Base-by-base conservation (phyloP, 2,797 vertebrate genomes). In the Epinephelus coioides region DNA sequence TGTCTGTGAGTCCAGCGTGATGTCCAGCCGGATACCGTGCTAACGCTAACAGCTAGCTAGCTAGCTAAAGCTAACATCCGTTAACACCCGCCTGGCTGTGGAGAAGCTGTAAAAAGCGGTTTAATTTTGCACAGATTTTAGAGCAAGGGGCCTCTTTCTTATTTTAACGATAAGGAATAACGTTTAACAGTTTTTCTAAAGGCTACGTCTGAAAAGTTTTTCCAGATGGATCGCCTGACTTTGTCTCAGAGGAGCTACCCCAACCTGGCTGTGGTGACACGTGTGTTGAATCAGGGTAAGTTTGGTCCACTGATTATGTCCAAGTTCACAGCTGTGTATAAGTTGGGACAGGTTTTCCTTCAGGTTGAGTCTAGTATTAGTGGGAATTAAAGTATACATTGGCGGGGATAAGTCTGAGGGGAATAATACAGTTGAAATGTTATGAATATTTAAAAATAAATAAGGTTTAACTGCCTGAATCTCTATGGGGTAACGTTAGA, bases 241-340 rank as follows among this genome's bases (percentile, higher is more conserved):
- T 55, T 56, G 6, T 68, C 19, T 15, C 72, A 63, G 6, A 80
- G 79, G 21, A 50, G 25, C 21, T 92, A 91, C 71, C 73, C 82
- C 0, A 94, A 94, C 62, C 81, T 96, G 0, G 59, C 89, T 0
- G 93, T 94, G 66, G 92, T 93, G 50, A 83, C 92, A 50, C 91
- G 67, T 23, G 79, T 92, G 17, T 2, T 79, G 3, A 62, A 83
- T 1, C 12, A 80, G 2, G 91, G 92, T 94, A 67, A 70, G 85
- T 84, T 1, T 14, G 4, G 9, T 14, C 1, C 17, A n/a, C 13
- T n/a, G 2, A 25, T 49, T 44, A 23, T 10, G n/a, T 21, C 6
- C 5, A 44, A n/a, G 38, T 25, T 54, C 15, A 40, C 10, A 6
- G 8, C n/a, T 1, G 7, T 17, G 15, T 11, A 12, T 43, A 2